Conservation (phyloP, 2,888 invertebrate species). For the Epistrophella euchroma region DNA sequence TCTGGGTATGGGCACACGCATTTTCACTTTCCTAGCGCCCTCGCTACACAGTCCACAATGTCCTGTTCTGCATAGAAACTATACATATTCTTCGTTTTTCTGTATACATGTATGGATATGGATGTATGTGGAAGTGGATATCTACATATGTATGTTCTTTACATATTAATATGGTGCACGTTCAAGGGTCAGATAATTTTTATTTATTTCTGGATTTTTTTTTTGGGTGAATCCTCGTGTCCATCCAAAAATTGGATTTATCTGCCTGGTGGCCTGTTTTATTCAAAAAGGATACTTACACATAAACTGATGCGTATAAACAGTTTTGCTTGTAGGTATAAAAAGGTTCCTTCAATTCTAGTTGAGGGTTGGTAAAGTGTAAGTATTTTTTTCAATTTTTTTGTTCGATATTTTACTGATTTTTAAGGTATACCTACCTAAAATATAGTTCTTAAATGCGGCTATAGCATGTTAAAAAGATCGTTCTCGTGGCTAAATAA, state of each 20-base stretch:
- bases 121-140: too few species aligned
- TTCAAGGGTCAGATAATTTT: constrained; percentile 63
- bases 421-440: not conserved
- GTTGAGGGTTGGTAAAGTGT: constrained; percentile 16
- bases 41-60: constrained; percentile 53
- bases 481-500: constrained; percentile 5
- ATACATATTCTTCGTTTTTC: not conserved
- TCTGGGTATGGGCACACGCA: constrained; percentile 39
- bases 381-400: constrained; percentile 7
- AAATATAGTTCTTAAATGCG: constrained; percentile 14
- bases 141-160: too few species aligned
- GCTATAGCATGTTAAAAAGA: not conserved
- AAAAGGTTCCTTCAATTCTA: not conserved
- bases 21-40: constrained; percentile 57
- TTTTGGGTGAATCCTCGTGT: constrained; percentile 18
- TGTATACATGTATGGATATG: not conserved
- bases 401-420: constrained; percentile 15
- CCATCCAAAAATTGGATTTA: constrained; percentile 36
- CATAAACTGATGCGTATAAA: constrained; percentile 30
- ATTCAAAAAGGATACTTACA: constrained; percentile 9
- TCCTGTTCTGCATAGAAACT: constrained; percentile 43
- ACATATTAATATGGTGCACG: constrained; percentile 3
- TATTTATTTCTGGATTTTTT: constrained; percentile 11
- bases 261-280: constrained; percentile 46
- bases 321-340: constrained; percentile 55